Evolutionary conservation across 2,797 vertebrate species (phyloP), one percentile per base, ranked within the genome.

Genomic region (Moxostoma hubbsi): DNA sequence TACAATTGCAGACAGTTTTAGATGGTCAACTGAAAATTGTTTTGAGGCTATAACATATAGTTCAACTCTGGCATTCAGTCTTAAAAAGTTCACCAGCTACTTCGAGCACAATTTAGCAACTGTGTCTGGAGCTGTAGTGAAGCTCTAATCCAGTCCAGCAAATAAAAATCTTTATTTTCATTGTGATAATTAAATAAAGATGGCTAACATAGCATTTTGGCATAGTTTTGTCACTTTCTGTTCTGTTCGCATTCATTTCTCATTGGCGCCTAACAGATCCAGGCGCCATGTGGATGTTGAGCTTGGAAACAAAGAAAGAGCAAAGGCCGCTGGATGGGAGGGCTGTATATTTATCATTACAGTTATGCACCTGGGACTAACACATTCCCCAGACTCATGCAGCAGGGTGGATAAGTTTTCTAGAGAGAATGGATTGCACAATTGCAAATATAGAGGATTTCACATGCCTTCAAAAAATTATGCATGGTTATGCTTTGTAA

Each of bases 331-430:
- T 46, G 24, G 10, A 59, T 9, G 71, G 57, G 50, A 49, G 16
- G 36, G 3, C 75, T 73, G 69, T 63, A 62, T 77, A 79, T 79
- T 82, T 82, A 82, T 70, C 45, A 45, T 73, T 73, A 67, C 73
- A 58, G 55, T 47, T 13, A 24, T 73, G 53, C 73, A 76, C 58
- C 67, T 76, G 79, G 81, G 59, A 65, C 43, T 11, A 18, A 57
- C 13, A 79, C 67, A 79, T 72, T 72, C 62, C 51, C 55, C 13
- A 51, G 50, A 51, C 58, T 36, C 36, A 36, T 36, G 36, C 15
- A 78, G 53, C 36, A 36, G 36, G 4, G 36, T 36, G 36, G 36
- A 36, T 3, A 36, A 36, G 36, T 36, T 36, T 36, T 36, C 2
- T 36, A 4, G 36, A 36, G 36, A 18, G 9, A 55, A 7, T 13